Conservation (phyloP, 2,113 vertebrate genomes). For the Calypte anna region DNA sequence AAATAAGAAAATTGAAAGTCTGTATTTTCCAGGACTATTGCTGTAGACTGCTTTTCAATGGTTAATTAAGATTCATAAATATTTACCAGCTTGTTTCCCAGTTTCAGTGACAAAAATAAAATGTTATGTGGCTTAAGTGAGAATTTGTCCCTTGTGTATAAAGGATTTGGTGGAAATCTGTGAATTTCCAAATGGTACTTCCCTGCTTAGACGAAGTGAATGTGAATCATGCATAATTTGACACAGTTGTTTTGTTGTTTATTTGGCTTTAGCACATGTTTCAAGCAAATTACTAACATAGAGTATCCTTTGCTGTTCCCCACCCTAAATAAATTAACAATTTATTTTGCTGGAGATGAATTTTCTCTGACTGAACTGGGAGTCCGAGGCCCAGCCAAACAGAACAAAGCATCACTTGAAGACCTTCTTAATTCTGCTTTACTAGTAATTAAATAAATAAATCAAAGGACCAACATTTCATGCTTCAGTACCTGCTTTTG, state of each 20-base stretch:
- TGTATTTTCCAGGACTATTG: background rate
- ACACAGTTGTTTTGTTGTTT: conserved; percentile 22
- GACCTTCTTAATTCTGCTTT: background rate
- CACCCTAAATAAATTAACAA: conserved; percentile 17
- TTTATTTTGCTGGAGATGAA: conserved; percentile 28
- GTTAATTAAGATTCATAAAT: conserved; percentile 67
- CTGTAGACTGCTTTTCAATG: conserved; percentile 32
- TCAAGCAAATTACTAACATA: conserved; percentile 57
- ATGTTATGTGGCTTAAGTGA: conserved; percentile 38
- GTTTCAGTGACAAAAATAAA: conserved; percentile 61
- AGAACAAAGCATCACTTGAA: background rate
- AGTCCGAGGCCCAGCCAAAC: background rate
- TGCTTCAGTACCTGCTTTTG: background rate
- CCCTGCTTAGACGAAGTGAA: conserved; percentile 31
- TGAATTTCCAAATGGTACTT: conserved; percentile 48
- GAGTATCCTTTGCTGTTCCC: background rate
- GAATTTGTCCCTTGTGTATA: conserved; percentile 45
- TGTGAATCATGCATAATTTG: conserved; percentile 58
- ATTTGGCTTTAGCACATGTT: conserved; percentile 64
- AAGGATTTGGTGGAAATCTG: conserved; percentile 46
- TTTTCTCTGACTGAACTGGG: background rate
- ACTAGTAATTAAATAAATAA: background rate
- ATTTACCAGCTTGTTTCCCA: conserved; percentile 54
- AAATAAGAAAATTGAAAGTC: conserved; percentile 8
- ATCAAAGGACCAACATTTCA: background rate